Base-by-base conservation (phyloP, 2,888 invertebrate species). In the Stenolophus ochropezus region DNA sequence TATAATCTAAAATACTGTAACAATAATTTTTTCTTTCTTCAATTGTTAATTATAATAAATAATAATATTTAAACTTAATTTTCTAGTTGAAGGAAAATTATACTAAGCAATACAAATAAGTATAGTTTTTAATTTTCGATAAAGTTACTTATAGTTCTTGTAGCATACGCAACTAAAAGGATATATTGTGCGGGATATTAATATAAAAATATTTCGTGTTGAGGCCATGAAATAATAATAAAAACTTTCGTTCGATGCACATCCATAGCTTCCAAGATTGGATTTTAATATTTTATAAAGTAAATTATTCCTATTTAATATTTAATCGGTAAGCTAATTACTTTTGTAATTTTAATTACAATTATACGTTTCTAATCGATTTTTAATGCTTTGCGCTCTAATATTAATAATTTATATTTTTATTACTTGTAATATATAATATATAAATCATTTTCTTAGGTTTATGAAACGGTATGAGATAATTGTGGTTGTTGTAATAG, bases 261-360 rank as follows among this genome's bases (percentile, higher is more conserved):
- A 42, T 42, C 33, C 33, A 61, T 61, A 14, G 33, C 14, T 16
- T 6, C 49, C 49, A 78, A 78, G 78, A 78, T 78, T 78, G 78
- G 69, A 78, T 69, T 78, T 78, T 78, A 78, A 78, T 78, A 78
- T 23, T 69, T 78, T 21, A 78, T 78, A 49, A 65, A 47, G 61
- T 25, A 47, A 78, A 78, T 78, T 78, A 78, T 25, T 51, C 61
- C 18, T 78, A 51, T 65, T 61, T 65, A 78, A 78, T 69, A 78
- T 53, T 78, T 78, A 69, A 78, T 78, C 16, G 20, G 11, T 65
- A 27, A 25, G 47, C 69, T 78, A 78, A 78, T 78, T 78, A 78
- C 78, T 69, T 78, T 78, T 78, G 78, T 78, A 78, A 78, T 78
- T 65, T 78, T 78, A 78, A 78, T 78, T 78, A 65, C 23, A 61